Evolutionary conservation across 2,797 vertebrate genomes (phyloP).

Genomic region (Microcaecilia unicolor): DNA sequence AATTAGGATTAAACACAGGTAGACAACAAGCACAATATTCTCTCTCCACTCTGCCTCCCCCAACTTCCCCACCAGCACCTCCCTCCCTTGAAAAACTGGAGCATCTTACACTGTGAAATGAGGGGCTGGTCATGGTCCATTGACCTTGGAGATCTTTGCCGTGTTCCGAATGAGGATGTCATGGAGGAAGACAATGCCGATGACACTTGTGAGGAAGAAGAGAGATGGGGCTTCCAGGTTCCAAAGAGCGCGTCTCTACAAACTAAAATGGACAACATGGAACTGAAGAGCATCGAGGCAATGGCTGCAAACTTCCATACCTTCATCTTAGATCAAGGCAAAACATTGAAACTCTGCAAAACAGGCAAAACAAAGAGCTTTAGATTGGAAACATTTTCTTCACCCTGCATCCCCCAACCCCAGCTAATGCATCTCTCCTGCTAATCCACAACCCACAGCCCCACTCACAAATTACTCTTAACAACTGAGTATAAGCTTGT

Average conservation of each 20-base stretch:
- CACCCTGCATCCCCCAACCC: fast-evolving
- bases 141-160: constrained; percentile 62
- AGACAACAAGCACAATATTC: too few relatives aligned
- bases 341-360: constrained; percentile 83
- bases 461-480: too few relatives aligned
- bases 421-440: too few relatives aligned
- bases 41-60: too few relatives aligned
- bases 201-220: constrained; percentile 27
- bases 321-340: constrained; percentile 91
- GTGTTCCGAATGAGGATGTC: constrained; percentile 36
- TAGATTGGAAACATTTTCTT: too few relatives aligned
- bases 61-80: not conserved
- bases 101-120: constrained; percentile 83
- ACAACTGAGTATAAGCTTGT: too few relatives aligned
- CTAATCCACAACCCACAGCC: too few relatives aligned
- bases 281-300: constrained; percentile 82
- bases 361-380: constrained; percentile 37
- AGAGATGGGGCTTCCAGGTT: constrained; percentile 29
- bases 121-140: constrained; percentile 65
- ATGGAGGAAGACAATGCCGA: constrained; percentile 13
- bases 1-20: too few relatives aligned
- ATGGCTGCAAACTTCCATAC: constrained; percentile 93
- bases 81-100: not conserved
- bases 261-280: constrained; percentile 78
- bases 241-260: constrained; percentile 68